These are phyloP conservation scores for Hydrolagus colliei DNA, from an alignment of 2,797 vertebrate genomes.

Conservation along the genomic window DNA sequence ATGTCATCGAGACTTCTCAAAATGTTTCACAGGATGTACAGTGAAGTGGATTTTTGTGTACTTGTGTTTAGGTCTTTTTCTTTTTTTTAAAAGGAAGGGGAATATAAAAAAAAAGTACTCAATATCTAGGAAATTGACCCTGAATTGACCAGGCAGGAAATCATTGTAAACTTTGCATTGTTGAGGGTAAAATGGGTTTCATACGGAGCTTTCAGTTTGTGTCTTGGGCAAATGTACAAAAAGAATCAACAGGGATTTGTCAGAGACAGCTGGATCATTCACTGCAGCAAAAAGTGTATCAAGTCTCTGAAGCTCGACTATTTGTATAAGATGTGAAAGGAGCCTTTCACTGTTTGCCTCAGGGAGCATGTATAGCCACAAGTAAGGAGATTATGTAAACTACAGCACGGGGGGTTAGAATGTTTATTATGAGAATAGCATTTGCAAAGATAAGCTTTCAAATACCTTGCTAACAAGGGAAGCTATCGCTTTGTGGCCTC, in stretches of 20 bases:
- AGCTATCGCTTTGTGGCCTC: conserved; percentile 36
- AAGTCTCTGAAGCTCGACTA: conserved; percentile 47
- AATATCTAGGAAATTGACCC: not conserved
- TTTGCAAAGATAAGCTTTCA: conserved; percentile 41
- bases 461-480: conserved; percentile 49
- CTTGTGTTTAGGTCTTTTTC: no score
- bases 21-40: no score
- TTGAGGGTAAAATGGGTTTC: conserved; percentile 50
- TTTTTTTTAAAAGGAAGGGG: not conserved
- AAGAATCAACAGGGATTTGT: conserved; percentile 55
- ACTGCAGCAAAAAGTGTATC: conserved; percentile 45
- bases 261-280: conserved; percentile 47
- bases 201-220: conserved; percentile 51
- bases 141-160: not conserved
- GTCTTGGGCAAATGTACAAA: conserved; percentile 49
- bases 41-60: no score
- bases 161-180: not conserved
- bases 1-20: no score
- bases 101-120: not conserved
- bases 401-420: conserved; percentile 35
- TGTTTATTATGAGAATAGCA: conserved; percentile 39
- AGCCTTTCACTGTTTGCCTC: conserved; percentile 52
- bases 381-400: conserved; percentile 59
- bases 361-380: conserved; percentile 49
- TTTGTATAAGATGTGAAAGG: conserved; percentile 56